Conservation (phyloP, 2,797 vertebrate genomes). For the Acridotheres tristis region DNA sequence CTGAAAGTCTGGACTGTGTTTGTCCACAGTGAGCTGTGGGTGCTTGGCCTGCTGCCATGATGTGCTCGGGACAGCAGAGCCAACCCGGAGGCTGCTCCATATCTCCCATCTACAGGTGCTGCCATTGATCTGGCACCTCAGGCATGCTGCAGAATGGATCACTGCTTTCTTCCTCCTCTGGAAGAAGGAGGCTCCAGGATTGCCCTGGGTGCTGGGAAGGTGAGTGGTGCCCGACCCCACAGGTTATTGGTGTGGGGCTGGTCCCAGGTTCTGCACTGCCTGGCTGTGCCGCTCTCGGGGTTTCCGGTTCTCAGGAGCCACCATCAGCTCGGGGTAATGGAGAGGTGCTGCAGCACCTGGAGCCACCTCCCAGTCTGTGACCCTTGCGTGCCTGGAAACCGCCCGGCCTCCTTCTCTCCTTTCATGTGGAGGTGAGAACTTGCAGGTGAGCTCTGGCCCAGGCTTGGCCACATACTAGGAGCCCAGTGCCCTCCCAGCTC, state of each 20-base stretch:
- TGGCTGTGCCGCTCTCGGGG: rapidly evolving
- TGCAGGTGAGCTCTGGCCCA: not conserved
- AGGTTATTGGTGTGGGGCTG: not conserved
- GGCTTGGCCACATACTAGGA: not conserved
- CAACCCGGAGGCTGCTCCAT: rapidly evolving
- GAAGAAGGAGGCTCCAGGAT: not conserved
- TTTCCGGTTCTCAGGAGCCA: not conserved
- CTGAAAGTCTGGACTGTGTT: not conserved
- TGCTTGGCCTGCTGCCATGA: rapidly evolving
- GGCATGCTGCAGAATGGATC: not conserved
- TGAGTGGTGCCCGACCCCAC: not conserved
- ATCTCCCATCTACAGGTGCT: not conserved
- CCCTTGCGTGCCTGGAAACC: not conserved
- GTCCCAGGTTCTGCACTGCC: not conserved
- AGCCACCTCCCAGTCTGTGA: rapidly evolving
- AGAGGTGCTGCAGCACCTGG: not conserved
- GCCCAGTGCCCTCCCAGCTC: not conserved
- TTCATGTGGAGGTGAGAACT: not conserved
- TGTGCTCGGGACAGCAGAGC: not conserved
- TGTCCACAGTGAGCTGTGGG: not conserved
- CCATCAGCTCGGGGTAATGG: rapidly evolving
- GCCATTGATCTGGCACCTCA: rapidly evolving
- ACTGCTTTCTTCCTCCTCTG: not conserved
- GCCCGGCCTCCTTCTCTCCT: rapidly evolving
- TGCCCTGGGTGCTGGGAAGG: not conserved